Base-by-base conservation (phyloP, 2,888 invertebrate genomes). In the Nebria salina region DNA sequence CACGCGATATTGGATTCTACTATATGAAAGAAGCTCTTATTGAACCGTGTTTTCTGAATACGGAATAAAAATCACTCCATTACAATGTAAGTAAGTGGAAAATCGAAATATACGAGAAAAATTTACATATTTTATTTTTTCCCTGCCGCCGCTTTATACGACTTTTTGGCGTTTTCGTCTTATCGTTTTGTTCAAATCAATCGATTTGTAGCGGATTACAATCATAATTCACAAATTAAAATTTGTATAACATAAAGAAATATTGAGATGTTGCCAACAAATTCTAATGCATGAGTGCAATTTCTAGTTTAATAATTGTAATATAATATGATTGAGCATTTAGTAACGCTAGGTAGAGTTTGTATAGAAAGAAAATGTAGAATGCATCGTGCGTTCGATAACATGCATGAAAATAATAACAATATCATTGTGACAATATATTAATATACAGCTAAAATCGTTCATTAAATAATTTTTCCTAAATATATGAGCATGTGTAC, bases 11-110 rank as follows among this genome's bases (percentile, higher is more conserved):
- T 80, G 80, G 73, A 80, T 72, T 78, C 75, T 64, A 25, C 54
- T 75, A 72, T 75, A 80, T 80, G 80, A 80, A 80, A 75, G 80
- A 80, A 70, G 74, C 68, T 75, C 75, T 73, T 75, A 80, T 75
- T 80, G 75, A 80, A 75, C 64, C 75, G 75, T 80, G 41, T 75
- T 25, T 80, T 80, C 72, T 75, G 80, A 80, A 80, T 80, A 75
- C 75, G 75, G 75, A 75, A 80, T 80, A 80, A 80, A 80, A 80
- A 80, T 80, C 75, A 75, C 75, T 75, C 80, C 65, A 80, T 80
- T 80, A 80, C 70, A 64, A 79, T 79, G 79, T 79, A 79, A 79
- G 79, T 79, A 75, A 75, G 43, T 79, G 79, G 79, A 79, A 79
- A 79, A 79, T 79, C 79, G 75, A 75, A 75, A 79, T 34, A 72